A percentile compares a stretch with the other conserved stretches of the same genome.
Conservation (phyloP, 2,888 invertebrate species). For the Luperina nickerlii region DNA sequence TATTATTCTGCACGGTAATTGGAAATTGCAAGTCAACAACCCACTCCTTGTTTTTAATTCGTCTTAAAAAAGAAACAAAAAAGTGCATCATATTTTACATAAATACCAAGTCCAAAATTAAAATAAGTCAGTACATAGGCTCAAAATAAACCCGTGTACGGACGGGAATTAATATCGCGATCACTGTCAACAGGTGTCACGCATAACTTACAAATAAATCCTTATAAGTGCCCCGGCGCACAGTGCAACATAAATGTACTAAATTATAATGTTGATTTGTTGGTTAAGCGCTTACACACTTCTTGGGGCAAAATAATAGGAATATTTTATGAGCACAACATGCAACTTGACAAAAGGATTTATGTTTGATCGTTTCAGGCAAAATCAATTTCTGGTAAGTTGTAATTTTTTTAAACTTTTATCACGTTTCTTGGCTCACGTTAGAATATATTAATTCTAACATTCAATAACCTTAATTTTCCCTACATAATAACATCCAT, state of each 20-base stretch:
- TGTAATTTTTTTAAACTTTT: conserved; percentile 1
- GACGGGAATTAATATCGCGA: conserved; percentile 60
- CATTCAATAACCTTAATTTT: neutral
- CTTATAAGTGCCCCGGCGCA: conserved; percentile 55
- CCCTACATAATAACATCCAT: neutral
- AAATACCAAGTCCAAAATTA: conserved; percentile 42
- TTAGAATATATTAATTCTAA: neutral
- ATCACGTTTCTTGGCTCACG: neutral
- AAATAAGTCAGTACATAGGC: conserved; percentile 35
- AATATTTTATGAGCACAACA: conserved; percentile 30
- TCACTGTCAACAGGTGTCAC: conserved; percentile 67
- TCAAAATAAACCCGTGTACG: conserved; percentile 56
- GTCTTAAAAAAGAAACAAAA: conserved; percentile 16
- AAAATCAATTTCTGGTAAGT: neutral
- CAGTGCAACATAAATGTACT: conserved; percentile 48
- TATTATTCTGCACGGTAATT: neutral
- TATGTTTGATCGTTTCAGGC: conserved; percentile 12
- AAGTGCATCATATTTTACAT: conserved; percentile 23
- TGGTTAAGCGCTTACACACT: conserved; percentile 30
- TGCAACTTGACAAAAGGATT: conserved; percentile 35
- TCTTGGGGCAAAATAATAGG: conserved; percentile 48
- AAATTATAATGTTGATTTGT: conserved; percentile 60
- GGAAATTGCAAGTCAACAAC: neutral
- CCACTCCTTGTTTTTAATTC: conserved; percentile 7
- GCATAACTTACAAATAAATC: conserved; percentile 65